phyloP scores from a whole-genome alignment of 2,888 invertebrate genomes.

The Physocephala rufipes region DNA sequence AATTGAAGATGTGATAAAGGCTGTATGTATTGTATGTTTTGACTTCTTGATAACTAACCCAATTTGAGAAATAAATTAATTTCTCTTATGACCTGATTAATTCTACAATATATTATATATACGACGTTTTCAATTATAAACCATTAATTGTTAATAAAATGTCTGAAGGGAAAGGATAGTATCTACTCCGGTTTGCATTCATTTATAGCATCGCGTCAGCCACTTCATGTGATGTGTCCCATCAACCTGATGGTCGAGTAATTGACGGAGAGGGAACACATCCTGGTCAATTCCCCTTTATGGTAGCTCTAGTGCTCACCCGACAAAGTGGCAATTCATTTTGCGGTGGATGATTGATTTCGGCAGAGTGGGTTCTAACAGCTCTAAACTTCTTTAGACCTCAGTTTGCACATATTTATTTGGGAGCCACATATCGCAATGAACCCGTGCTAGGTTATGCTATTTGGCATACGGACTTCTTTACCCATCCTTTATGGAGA shows the following conservation, averaged over 20 bases:
- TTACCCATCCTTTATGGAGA: background rate
- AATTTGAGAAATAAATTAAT: too few species aligned
- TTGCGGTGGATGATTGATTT: background rate
- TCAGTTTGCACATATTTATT: background rate
- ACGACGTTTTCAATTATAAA: too few species aligned
- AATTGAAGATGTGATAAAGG: too few species aligned
- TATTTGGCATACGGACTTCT: background rate
- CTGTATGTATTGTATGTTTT: too few species aligned
- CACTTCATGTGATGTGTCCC: background rate
- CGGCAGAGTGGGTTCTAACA: background rate
- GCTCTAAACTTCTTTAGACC: background rate
- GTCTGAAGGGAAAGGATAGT: too few species aligned
- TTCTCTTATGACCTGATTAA: too few species aligned
- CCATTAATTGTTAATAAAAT: too few species aligned
- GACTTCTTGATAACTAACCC: too few species aligned
- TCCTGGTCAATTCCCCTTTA: background rate
- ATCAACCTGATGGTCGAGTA: background rate
- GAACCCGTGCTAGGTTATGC: background rate
- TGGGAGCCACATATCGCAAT: background rate
- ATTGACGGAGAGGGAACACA: background rate
- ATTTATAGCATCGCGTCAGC: background rate
- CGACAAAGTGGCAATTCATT: too few species aligned
- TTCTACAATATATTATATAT: too few species aligned
- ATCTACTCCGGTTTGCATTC: background rate
- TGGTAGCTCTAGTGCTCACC: background rate